Base-by-base conservation (phyloP, 2,797 vertebrate genomes). In the Miopithecus talapoin region DNA sequence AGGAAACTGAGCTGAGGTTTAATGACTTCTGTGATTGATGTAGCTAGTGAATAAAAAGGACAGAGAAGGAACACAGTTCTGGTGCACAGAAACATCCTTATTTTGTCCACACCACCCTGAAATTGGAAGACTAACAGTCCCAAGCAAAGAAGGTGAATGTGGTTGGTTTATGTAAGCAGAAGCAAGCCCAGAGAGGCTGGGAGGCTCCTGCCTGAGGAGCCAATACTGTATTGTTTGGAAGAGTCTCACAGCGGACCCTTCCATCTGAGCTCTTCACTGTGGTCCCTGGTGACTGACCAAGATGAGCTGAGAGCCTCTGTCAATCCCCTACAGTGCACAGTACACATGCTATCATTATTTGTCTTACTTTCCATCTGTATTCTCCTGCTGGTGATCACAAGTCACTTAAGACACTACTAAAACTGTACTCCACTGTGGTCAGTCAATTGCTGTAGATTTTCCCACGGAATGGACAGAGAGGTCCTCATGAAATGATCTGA, bases 171-270 rank as follows among this genome's bases (percentile, higher is more conserved):
- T 2, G 10, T 46, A 39, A 81, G 21, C 9, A 19, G 30, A 83
- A 61, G 10, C 21, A 43, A 86, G 4, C 5, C 12, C 68, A 19
- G 16, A 9, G n/a, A 43, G 0, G 12, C 21, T 1, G 0, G 10
- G 30, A 7, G 1, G 0, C 13, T 4, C 17, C 4, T 1, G 0
- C 11, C 33, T 26, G 13, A 1, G 4, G 5, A 12, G 19, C 14
- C 26, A 0, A 50, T 36, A 74, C 33, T 43, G 2, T 36, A 0
- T 21, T 19, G 46, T 5, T 11, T 22, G 3, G 19, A 24, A n/a
- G 13, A 1, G 12, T 8, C 19, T 83, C 39, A 19, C 3, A 1
- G n/a, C 4, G 8, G 50, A 3, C 3, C 22, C 17, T 21, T 3
- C 30, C 17, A 53, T 4, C 59, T 50, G 13, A 28, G 4, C 4